Base-by-base conservation (phyloP, 2,797 vertebrate genomes). In the Yasuhikotakia modesta region DNA sequence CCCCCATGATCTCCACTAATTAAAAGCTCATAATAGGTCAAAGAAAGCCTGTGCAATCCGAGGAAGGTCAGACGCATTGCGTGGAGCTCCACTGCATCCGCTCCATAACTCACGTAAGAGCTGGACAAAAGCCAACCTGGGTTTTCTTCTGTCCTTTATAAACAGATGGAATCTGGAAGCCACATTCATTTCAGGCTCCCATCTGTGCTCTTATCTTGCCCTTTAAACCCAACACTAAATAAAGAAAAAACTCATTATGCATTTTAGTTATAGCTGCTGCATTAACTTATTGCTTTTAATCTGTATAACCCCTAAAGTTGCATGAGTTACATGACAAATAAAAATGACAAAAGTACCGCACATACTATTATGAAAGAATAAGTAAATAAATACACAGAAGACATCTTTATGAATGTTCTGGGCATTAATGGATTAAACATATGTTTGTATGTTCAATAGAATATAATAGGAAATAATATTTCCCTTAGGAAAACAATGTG, bases 1-100 rank as follows among this genome's bases (percentile, higher is more conserved):
- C 84, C 89, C 86, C 85, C 85, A 89, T 91, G 88, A 91, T 90
- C 87, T 89, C 87, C 87, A 89, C 90, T 89, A 92, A 92, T 91
- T 90, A 90, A 90, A 86, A 84, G 85, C 88, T 89, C 87, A 80
- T 79, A 81, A 78, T 87, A 86, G 86, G 87, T 88, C 83, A 89
- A 83, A 86, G 82, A 87, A 91, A 87, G 87, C 88, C 84, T 79
- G 87, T 72, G 63, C 88, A 91, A 90, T 91, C 89, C 90, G 88
- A 66, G 87, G 84, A 87, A 87, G 88, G 88, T 88, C 89, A 90
- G 87, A 83, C 83, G 86, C 84, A 87, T 77, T 89, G 53, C 45
- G n/a, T 39, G 53, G 55, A 30, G 70, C 53, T 60, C 73, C 61
- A 61, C 87, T 83, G 83, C 86, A 86, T 76, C 81, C 21, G 66